Base-by-base conservation (phyloP, 1,140 invertebrate species). In the Apolygus lucorum region DNA sequence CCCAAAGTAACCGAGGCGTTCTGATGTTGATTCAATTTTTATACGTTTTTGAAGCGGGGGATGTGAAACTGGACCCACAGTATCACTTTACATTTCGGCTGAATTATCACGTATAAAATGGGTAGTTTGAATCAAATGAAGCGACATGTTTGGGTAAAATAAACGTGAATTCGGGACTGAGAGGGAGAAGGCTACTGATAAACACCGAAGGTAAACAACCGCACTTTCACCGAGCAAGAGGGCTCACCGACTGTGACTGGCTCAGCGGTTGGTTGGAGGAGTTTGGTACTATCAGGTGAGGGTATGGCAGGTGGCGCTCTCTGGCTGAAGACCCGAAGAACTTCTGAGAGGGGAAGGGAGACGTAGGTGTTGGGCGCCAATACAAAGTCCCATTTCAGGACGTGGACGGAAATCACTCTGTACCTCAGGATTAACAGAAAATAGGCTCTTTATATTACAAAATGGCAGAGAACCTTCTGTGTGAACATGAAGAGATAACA, bases 151-250 rank as follows among this genome's bases (percentile, higher is more conserved):
- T 17, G 8, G 54, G 34, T 4, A 42, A 4, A 42, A 42, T 42
- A 42, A 8, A 42, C 34, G 4, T 4, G 17, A 42, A 42, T 8
- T 8, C 17, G 34, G 4, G 34, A 42, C 17, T 42, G 34, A 42
- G 34, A 42, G 17, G 34, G 17, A 42, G 34, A 42, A 42, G 4
- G 4, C 17, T 42, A 4, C 34, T 42, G 4, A 17, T 42, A 59
- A 59, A 59, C 54, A 59, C 54, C 54, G 54, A 59, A 59, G 22
- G 17, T 4, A 24, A 21, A 13, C 54, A 21, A 42, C 34, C 54
- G 22, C 54, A 59, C 54, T 59, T 59, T 59, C 54, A 59, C 54
- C 54, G 54, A 59, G 54, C 54, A 21, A 59, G 54, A 24, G 54
- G 22, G 54, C 54, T 59, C 13, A 59, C 54, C 4, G 54, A 17